These are phyloP conservation scores for Gymnoscelis rufifasciata DNA, from an alignment of 2,888 invertebrate species.

Conservation along the genomic window DNA sequence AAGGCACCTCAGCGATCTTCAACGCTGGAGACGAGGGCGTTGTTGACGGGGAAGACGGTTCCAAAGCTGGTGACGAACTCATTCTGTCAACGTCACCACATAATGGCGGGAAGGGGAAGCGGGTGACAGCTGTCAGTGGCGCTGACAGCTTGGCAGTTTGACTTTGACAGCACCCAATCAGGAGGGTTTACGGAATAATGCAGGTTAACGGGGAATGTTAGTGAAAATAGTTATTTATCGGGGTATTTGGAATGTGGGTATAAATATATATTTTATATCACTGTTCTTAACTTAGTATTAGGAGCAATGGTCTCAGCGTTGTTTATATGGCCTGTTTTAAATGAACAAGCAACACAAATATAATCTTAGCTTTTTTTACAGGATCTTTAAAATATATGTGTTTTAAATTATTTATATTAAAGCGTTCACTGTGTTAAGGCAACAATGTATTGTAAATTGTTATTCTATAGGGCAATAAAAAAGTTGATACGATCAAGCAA, in stretches of 20 bases:
- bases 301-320: too few relatives aligned
- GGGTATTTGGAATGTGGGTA: neutral
- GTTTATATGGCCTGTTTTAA: too few relatives aligned
- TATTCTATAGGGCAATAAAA: too few relatives aligned
- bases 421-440: too few relatives aligned
- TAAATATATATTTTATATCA: too few relatives aligned
- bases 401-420: too few relatives aligned
- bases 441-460: too few relatives aligned
- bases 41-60: slow-evolving; percentile 65
- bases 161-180: slow-evolving; percentile 1
- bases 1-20: slow-evolving; percentile 46
- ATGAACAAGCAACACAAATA: too few relatives aligned
- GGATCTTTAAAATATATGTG: too few relatives aligned
- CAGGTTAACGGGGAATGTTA: neutral
- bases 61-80: slow-evolving; percentile 76
- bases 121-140: slow-evolving; percentile 11
- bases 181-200: neutral
- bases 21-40: slow-evolving; percentile 67
- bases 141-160: slow-evolving; percentile 18
- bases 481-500: too few relatives aligned
- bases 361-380: too few relatives aligned
- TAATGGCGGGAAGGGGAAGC: slow-evolving; percentile 28
- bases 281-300: too few relatives aligned
- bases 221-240: neutral
- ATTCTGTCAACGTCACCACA: slow-evolving; percentile 72